These are phyloP conservation scores for Xenopus laevis DNA, from an alignment of 2,113 vertebrate genomes.

Conservation along the genomic window DNA sequence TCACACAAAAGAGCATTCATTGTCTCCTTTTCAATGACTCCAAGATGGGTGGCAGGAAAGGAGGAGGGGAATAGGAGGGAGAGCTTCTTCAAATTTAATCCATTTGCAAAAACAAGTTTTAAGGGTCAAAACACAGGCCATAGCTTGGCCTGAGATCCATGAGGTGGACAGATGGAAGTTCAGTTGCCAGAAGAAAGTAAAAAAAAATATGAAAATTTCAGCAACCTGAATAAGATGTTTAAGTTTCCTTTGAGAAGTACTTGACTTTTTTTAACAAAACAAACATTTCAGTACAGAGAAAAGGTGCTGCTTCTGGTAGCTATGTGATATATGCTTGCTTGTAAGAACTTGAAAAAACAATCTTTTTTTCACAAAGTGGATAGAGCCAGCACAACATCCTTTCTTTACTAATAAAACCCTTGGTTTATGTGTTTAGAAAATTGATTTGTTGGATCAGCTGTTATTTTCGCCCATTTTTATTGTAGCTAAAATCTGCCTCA, in stretches of 20 bases:
- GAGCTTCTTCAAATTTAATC: slow-evolving; percentile 73
- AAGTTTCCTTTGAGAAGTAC: slow-evolving; percentile 1
- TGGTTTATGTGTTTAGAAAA: too few species aligned
- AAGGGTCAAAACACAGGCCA: slow-evolving; percentile 86
- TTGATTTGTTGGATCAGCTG: too few species aligned
- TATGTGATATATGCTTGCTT: background rate
- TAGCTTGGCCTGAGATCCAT: slow-evolving; percentile 31
- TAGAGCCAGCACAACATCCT: too few species aligned
- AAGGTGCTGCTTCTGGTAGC: background rate
- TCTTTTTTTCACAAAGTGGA: too few species aligned
- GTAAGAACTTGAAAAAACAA: too few species aligned
- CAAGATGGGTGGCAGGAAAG: slow-evolving; percentile 27
- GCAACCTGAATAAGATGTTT: background rate
- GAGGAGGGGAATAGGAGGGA: slow-evolving; percentile 9
- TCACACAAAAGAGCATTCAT: slow-evolving; percentile 92
- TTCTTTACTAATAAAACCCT: too few species aligned
- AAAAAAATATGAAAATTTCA: background rate
- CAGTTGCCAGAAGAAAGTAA: background rate
- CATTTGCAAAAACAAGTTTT: slow-evolving; percentile 82
- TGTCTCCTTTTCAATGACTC: slow-evolving; percentile 81
- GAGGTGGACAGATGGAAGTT: slow-evolving; percentile 18
- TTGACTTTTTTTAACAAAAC: background rate
- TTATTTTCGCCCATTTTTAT: background rate
- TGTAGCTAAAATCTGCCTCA: background rate
- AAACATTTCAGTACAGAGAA: slow-evolving; percentile 4